A percentile compares a stretch with the other conserved stretches of the same genome.
These are phyloP conservation scores for Kryptolebias ocellatus DNA, from an alignment of 2,797 vertebrate species.

Conservation along the genomic window DNA sequence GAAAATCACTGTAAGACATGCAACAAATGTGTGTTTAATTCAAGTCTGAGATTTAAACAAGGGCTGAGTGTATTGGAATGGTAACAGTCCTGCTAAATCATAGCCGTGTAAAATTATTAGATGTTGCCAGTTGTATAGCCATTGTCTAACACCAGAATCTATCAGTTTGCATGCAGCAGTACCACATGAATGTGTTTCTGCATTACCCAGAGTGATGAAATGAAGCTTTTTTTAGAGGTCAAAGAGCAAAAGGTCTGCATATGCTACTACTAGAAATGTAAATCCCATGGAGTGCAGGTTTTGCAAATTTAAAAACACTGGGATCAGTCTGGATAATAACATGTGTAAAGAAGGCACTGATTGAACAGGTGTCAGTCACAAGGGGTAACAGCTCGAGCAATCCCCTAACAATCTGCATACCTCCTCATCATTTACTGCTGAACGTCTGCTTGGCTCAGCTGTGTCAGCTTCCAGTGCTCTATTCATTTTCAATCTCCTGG, in stretches of 20 bases:
- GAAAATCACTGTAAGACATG: constrained; percentile 48
- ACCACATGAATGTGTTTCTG: constrained; percentile 28
- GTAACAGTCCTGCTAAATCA: constrained; percentile 58
- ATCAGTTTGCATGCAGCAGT: constrained; percentile 22
- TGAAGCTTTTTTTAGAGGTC: constrained; percentile 36
- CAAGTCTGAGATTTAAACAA: constrained; percentile 47
- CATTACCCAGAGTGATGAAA: constrained; percentile 37
- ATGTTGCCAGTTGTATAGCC: constrained; percentile 39
- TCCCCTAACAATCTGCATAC: constrained; percentile 28
- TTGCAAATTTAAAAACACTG: constrained; percentile 42
- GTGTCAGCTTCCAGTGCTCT: constrained; percentile 48
- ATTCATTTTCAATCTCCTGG: constrained; percentile 40
- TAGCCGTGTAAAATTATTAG: constrained; percentile 44
- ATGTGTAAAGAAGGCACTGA: constrained; percentile 35
- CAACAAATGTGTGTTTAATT: constrained; percentile 63
- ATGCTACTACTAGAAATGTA: constrained; percentile 33
- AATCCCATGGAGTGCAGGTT: constrained; percentile 30
- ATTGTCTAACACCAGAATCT: constrained; percentile 43
- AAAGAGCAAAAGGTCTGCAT: constrained; percentile 46
- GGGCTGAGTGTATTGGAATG: constrained; percentile 56
- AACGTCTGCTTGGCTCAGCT: constrained; percentile 43
- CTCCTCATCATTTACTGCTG: constrained; percentile 30
- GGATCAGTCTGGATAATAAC: constrained; percentile 33
- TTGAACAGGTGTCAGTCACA: constrained; percentile 42
- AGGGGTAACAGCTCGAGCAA: constrained; percentile 52